Base-by-base conservation (phyloP, 1,140 invertebrate species). In the Hirudo medicinalis region DNA sequence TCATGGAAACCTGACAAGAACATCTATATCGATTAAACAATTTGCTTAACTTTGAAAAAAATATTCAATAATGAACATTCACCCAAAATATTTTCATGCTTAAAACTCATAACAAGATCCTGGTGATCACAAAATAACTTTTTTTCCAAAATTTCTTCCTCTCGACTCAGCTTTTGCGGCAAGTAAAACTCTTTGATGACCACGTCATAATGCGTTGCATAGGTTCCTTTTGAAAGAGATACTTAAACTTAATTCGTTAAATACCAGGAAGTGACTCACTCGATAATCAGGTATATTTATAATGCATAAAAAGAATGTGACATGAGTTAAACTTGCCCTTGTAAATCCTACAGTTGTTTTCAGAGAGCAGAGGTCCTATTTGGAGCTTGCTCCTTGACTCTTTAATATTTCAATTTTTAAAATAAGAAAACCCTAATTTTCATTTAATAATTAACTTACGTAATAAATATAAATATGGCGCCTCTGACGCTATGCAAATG, bases 41-140 rank as follows among this genome's bases (percentile, higher is more conserved):
- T 25, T 13, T 4, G 9, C 11, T n/a, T 63, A n/a, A 63, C 9
- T 63, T 11, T 63, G 9, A 25, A 5, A 63, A 63, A 0, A 63
- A 2, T 63, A 25, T 15, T 1, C 57, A 22, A 19, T 25, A 63
- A 22, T 63, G 19, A 63, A 63, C 11, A 9, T 57, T 57, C 25
- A 63, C 57, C 57, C 29, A 63, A 63, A 63, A 63, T 15, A 63
- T 63, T 63, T 22, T 25, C 22, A 22, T 63, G 22, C 3, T 63
- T 32, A 32, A 63, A 63, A 22, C 22, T 63, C 29, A 63, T 63
- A 0, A 63, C 22, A 13, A 63, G 22, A 22, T 63, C 57, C 22
- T 5, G 8, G 22, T 63, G 22, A 13, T 63, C 57, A 32, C 22
- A 25, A 32, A 63, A 63, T 63, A 25, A 25, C 2, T 22, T 25